Evolutionary conservation across 1,140 invertebrate species (phyloP).

Genomic region (Armadillidium nasatum): DNA sequence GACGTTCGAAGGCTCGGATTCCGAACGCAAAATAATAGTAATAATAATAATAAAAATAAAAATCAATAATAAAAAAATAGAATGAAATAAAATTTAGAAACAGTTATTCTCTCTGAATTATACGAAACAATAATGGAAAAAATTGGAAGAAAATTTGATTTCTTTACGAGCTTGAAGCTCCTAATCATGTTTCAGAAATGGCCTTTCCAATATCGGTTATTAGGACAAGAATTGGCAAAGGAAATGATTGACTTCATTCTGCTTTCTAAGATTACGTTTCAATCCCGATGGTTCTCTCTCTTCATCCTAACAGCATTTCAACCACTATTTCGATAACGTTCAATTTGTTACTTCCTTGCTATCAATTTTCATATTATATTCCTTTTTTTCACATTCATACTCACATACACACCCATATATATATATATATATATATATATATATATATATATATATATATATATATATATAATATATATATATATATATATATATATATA

Average conservation of each 20-base stretch:
- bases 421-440: background rate
- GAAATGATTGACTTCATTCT: slow-evolving; percentile 4
- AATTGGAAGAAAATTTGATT: background rate
- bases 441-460: slow-evolving; percentile 6
- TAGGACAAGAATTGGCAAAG: background rate
- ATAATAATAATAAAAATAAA: too few species aligned
- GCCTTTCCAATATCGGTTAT: slow-evolving; percentile 1
- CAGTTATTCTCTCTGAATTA: background rate
- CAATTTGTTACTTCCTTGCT: background rate
- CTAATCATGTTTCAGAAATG: background rate
- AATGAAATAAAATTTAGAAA: background rate
- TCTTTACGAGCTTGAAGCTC: background rate
- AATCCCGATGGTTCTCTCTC: background rate
- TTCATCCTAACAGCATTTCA: background rate
- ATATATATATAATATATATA: background rate
- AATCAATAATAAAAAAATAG: too few species aligned
- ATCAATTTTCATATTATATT: background rate
- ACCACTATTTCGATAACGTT: background rate
- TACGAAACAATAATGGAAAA: background rate
- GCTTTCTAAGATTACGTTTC: background rate
- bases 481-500: background rate
- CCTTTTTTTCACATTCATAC: background rate
- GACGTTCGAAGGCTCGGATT: too few species aligned
- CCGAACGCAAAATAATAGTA: too few species aligned
- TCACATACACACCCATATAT: background rate